Percentiles rank a stretch among this genome's conserved stretches.
Evolutionary conservation across 2,888 invertebrate genomes (phyloP).

Genomic region (Agrochola circellaris): DNA sequence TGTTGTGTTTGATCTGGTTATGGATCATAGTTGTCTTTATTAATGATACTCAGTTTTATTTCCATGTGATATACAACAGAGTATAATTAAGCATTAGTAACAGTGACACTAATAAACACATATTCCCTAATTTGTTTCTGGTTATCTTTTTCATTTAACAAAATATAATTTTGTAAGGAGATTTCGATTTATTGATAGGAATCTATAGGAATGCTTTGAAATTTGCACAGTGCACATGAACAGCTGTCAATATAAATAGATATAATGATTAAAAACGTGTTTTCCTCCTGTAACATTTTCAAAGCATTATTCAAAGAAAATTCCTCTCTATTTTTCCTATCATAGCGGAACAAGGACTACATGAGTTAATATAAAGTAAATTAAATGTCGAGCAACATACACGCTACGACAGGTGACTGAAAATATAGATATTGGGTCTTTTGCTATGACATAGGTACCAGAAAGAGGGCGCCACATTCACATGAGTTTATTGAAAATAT

Average conservation of each 20-base stretch:
- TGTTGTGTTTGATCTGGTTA: slow-evolving; percentile 35
- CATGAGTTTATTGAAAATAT: slow-evolving; percentile 39
- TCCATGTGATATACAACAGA: no score
- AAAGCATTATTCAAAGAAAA: slow-evolving; percentile 5
- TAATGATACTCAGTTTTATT: slow-evolving; percentile 1
- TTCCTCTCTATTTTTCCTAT: background rate
- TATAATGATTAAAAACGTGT: background rate
- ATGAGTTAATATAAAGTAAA: slow-evolving; percentile 56
- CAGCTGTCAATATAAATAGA: no score
- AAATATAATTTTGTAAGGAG: background rate
- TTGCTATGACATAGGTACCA: slow-evolving; percentile 13
- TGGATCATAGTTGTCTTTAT: slow-evolving; percentile 18
- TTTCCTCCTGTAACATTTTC: background rate
- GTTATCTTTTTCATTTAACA: background rate
- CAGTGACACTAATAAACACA: background rate
- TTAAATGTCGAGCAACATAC: slow-evolving; percentile 52
- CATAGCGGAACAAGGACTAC: slow-evolving; percentile 26
- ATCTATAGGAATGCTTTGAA: background rate
- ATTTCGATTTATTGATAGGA: background rate
- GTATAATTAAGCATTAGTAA: background rate
- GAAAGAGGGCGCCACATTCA: slow-evolving; percentile 9
- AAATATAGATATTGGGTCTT: slow-evolving; percentile 53
- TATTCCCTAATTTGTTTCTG: background rate
- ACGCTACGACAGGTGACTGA: slow-evolving; percentile 54
- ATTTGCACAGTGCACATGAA: background rate